Percentiles rank a stretch among this genome's conserved stretches.
Conservation (phyloP, 1,140 invertebrate species). For the Pissodes strobi region DNA sequence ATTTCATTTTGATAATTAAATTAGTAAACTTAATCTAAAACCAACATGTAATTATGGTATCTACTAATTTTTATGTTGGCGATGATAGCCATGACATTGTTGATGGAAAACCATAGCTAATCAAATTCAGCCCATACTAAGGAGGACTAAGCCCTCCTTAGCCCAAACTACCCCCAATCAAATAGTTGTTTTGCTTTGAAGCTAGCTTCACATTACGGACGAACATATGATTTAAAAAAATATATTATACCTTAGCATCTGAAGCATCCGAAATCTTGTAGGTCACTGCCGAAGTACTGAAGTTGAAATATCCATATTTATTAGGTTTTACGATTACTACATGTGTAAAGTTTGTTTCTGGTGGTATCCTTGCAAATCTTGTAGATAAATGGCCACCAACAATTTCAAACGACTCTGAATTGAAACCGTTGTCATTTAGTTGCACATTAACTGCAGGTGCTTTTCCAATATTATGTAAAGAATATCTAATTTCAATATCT, state of each 20-base stretch:
- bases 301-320: constrained; percentile 94
- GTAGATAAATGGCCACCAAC: constrained; percentile 84
- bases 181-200: no score
- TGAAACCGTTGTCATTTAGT: constrained; percentile 88
- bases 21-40: no score
- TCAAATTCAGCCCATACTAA: no score
- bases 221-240: constrained; percentile 6
- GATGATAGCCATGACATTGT: no score
- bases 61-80: no score
- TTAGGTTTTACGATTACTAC: constrained; percentile 89
- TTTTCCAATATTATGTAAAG: constrained; percentile 81
- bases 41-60: no score
- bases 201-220: no score
- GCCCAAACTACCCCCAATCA: no score
- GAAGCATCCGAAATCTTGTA: constrained; percentile 84
- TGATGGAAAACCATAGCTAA: no score
- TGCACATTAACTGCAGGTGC: constrained; percentile 88
- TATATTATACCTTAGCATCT: constrained; percentile 61
- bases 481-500: constrained; percentile 94
- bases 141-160: no score
- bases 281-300: constrained; percentile 90
- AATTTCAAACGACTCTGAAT: constrained; percentile 84
- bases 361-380: constrained; percentile 85
- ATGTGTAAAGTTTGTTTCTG: constrained; percentile 92
- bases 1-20: no score